phyloP scores from a whole-genome alignment of 2,113 vertebrate species.

The Gymnorhina tibicen region DNA sequence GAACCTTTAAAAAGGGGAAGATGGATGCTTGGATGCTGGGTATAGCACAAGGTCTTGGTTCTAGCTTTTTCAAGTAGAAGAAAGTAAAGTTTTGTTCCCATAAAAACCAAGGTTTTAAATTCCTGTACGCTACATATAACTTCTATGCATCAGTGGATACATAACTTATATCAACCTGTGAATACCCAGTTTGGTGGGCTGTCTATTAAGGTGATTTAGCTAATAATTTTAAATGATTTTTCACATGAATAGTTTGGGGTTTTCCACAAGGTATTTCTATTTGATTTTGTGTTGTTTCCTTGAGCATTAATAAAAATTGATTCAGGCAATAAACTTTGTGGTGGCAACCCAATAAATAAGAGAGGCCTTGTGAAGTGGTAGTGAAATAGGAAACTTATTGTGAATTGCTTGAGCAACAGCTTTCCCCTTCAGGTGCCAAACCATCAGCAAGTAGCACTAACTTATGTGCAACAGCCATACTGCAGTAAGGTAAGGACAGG shows the following conservation, averaged over 20 bases:
- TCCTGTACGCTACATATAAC: neutral
- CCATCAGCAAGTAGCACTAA: neutral
- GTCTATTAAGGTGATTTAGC: neutral
- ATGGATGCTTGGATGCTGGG: neutral
- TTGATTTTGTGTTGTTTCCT: slow-evolving; percentile 3
- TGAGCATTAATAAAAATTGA: neutral
- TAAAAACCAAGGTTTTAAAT: neutral
- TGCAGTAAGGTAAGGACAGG: neutral
- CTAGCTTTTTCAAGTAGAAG: neutral
- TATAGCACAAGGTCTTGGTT: neutral
- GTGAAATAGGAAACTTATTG: neutral
- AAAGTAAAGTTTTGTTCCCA: neutral
- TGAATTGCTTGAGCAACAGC: neutral
- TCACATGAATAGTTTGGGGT: neutral
- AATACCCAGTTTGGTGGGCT: neutral
- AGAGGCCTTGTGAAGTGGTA: neutral
- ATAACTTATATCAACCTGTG: neutral
- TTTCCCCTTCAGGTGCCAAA: neutral
- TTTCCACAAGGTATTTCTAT: neutral
- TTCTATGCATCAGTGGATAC: neutral
- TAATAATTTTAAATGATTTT: neutral
- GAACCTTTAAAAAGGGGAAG: neutral
- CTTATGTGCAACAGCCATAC: neutral
- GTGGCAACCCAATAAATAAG: neutral
- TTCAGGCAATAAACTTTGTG: neutral